phyloP scores from a whole-genome alignment of 1,140 invertebrate species.

The Hormaphis cornu region DNA sequence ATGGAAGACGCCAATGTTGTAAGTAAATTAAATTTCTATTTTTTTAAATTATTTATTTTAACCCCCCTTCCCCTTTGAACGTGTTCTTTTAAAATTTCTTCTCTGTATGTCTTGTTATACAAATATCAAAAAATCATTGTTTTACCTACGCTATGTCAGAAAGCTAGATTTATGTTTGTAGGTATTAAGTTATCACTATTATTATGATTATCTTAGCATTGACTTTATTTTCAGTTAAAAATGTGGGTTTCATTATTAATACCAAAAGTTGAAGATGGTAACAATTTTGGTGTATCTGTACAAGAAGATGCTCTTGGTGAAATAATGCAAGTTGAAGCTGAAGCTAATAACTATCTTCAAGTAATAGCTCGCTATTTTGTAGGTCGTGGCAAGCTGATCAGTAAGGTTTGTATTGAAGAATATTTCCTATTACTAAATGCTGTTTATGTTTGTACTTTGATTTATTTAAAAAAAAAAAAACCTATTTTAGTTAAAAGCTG shows the following conservation, averaged over 20 bases:
- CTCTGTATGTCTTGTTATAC: too few species aligned
- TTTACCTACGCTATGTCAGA: too few species aligned
- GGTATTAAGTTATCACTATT: not conserved
- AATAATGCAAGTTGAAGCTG: constrained; percentile 90
- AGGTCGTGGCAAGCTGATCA: constrained; percentile 55
- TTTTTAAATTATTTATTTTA: not conserved
- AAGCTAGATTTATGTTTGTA: too few species aligned
- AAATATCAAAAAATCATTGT: too few species aligned
- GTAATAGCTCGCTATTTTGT: constrained; percentile 84
- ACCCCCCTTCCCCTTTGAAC: too few species aligned
- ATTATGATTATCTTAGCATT: too few species aligned
- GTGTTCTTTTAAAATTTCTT: too few species aligned
- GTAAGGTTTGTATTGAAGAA: constrained; percentile 47
- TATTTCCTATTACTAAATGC: too few species aligned
- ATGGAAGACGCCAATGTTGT: constrained; percentile 88
- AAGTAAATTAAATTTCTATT: constrained; percentile 37
- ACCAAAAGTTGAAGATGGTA: constrained; percentile 97
- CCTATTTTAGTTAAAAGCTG: too few species aligned
- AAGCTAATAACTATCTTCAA: constrained; percentile 93
- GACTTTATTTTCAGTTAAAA: constrained; percentile 63
- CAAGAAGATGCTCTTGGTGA: constrained; percentile 95
- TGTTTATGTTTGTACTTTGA: too few species aligned
- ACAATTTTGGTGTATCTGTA: constrained; percentile 97
- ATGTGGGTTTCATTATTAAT: constrained; percentile 99
- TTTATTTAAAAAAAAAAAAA: too few species aligned